Percentiles rank a stretch among this genome's conserved stretches.
Conservation (phyloP, 2,888 invertebrate genomes). For the Eupithecia inturbata region DNA sequence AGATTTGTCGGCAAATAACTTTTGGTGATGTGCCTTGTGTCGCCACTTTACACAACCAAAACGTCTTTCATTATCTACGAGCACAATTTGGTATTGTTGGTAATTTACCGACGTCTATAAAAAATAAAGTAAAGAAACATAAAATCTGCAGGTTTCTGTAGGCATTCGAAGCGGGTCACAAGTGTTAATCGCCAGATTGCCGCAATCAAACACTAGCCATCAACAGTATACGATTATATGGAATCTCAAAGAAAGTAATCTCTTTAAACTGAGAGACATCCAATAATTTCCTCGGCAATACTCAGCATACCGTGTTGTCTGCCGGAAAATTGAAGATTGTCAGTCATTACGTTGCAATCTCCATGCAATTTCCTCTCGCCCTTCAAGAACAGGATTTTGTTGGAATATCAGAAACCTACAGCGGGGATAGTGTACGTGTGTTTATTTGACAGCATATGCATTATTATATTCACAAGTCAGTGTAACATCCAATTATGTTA, state of each 20-base stretch:
- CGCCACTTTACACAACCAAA: too few relatives aligned
- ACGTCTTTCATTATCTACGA: too few relatives aligned
- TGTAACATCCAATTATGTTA: neutral
- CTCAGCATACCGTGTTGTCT: conserved; percentile 15
- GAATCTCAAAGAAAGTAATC: conserved; percentile 21
- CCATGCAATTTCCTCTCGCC: conserved; percentile 34
- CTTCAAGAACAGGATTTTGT: conserved; percentile 14
- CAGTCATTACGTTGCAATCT: conserved; percentile 36
- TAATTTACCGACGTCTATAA: too few relatives aligned
- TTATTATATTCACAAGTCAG: too few relatives aligned
- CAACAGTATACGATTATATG: conserved; percentile 7
- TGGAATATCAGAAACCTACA: neutral
- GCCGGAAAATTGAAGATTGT: conserved; percentile 40
- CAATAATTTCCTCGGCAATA: conserved; percentile 20
- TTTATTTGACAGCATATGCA: neutral
- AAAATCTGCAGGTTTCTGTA: too few relatives aligned
- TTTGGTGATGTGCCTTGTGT: too few relatives aligned
- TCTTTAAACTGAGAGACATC: conserved; percentile 15
- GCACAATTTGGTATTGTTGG: too few relatives aligned
- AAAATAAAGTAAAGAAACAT: too few relatives aligned
- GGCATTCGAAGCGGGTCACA: too few relatives aligned
- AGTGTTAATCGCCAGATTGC: neutral
- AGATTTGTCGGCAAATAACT: too few relatives aligned
- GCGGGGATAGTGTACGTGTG: neutral
- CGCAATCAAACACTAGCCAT: neutral